Base-by-base conservation (phyloP, 2,113 vertebrate species). In the Amazona vittata region DNA sequence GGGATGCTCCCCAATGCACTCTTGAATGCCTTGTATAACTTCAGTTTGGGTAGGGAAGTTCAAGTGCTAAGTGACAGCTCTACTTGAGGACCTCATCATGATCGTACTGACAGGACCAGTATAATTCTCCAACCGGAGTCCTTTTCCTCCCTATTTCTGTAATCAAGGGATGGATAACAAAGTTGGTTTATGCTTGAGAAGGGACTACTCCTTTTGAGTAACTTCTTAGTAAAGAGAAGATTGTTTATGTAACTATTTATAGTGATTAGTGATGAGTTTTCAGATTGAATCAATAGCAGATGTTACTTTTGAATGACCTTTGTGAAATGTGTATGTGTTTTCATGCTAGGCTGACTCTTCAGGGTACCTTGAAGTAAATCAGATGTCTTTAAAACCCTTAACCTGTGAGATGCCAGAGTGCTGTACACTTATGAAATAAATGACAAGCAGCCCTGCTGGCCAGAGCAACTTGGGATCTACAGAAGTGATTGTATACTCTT, bases 291-390 rank as follows among this genome's bases (percentile, higher is more conserved):
- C 65, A 89, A 70, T 37, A 89, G 68, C 96, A 96, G 94, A 96
- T 96, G 95, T 96, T 95, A 44, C 77, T 94, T 81, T 50, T 39
- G 82, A 83, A 65, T 91, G 86, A 91, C 81, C 86, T 96, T 82
- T 81, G 31, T 28, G 53, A 93, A 83, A 93, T 4, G 37, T 92
- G 86, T 49, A 19, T 91, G 85, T 73, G n/a, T 96, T 87, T 95
- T 87, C 93, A 94, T 81, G 96, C 80, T 89, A 82, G 67, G 52
- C 60, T 96, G 86, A 57, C 52, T 93, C 62, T 55, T 94, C 75
- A 79, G 79, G 89, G 92, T 79, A 85, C 89, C 91, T 65, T 73
- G 83, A 92, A 89, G 70, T 87, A 92, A 95, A 85, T 95, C 74
- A 79, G 62, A 91, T 92, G 83, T 62, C 67, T 95, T 87, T 16